Evolutionary conservation across 2,888 invertebrate species (phyloP).

Genomic region (Encarsia formosa): DNA sequence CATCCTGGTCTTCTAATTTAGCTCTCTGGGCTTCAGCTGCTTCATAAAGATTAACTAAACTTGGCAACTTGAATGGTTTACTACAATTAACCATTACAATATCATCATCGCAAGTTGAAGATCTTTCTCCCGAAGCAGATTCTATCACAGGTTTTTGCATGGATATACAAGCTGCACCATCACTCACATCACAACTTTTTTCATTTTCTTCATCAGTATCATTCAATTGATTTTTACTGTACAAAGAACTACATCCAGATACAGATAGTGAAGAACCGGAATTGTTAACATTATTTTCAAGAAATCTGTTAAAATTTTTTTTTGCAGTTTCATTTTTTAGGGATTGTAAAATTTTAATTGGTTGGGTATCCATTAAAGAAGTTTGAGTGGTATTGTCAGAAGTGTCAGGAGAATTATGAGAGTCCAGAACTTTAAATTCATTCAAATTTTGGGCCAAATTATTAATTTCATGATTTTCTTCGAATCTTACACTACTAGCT

Average conservation of each 20-base stretch:
- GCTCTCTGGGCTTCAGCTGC: conserved; percentile 38
- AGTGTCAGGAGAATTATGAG: conserved; percentile 8
- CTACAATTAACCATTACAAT: conserved; percentile 26
- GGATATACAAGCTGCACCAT: conserved; percentile 32
- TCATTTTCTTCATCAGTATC: conserved; percentile 21
- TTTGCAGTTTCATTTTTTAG: conserved; percentile 17
- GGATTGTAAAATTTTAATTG: conserved; percentile 8
- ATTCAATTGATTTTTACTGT: conserved; percentile 6
- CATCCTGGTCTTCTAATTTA: conserved; percentile 42
- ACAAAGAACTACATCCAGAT: conserved; percentile 11
- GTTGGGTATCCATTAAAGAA: conserved; percentile 23
- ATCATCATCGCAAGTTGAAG: conserved; percentile 29
- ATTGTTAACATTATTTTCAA: conserved; percentile 23
- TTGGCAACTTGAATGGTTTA: conserved; percentile 44
- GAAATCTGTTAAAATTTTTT: conserved; percentile 24
- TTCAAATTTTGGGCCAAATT: no score
- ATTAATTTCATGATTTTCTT: conserved; percentile 25
- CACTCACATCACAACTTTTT: conserved; percentile 19
- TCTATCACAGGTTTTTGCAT: conserved; percentile 26
- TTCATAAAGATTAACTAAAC: conserved; percentile 42
- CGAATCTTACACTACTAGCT: conserved; percentile 9
- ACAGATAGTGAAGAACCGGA: conserved; percentile 18
- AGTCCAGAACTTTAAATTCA: no score
- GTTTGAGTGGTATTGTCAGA: conserved; percentile 26
- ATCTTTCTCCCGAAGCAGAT: conserved; percentile 20